phyloP scores from a whole-genome alignment of 2,888 invertebrate genomes.

The Polymixis lichenea region DNA sequence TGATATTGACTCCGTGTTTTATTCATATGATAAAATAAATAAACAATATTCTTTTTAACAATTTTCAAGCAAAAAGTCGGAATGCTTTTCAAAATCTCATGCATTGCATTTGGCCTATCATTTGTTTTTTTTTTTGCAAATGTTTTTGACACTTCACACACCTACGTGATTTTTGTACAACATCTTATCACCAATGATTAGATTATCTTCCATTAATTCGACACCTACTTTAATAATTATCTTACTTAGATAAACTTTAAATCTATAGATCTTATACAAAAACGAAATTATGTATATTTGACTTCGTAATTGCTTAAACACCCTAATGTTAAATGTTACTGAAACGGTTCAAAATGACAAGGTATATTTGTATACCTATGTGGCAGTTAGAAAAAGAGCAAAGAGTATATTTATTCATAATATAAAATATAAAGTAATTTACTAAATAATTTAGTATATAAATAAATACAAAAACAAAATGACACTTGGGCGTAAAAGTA shows the following conservation, averaged over 20 bases:
- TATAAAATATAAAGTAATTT: no score
- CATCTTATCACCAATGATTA: conserved; percentile 15
- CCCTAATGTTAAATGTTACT: neutral
- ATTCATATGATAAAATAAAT: conserved; percentile 19
- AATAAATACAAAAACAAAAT: no score
- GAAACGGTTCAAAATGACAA: neutral
- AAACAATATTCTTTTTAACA: neutral
- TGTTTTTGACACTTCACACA: neutral
- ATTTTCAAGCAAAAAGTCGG: neutral
- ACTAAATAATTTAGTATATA: no score
- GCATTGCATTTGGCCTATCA: neutral
- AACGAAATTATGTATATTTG: neutral
- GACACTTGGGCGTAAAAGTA: no score
- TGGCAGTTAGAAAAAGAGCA: no score
- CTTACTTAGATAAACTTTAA: neutral
- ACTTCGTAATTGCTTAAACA: neutral
- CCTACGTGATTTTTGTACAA: neutral
- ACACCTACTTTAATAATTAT: conserved; percentile 6
- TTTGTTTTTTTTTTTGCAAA: neutral
- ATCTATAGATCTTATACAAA: neutral
- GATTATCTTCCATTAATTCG: conserved; percentile 9
- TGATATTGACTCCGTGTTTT: conserved; percentile 63
- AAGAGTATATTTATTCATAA: no score
- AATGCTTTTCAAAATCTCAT: no score
- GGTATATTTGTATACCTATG: no score